These are phyloP conservation scores for Actinernus sp. DNA, from an alignment of 92 coral and sea anemone genomes.

Conservation along the genomic window DNA sequence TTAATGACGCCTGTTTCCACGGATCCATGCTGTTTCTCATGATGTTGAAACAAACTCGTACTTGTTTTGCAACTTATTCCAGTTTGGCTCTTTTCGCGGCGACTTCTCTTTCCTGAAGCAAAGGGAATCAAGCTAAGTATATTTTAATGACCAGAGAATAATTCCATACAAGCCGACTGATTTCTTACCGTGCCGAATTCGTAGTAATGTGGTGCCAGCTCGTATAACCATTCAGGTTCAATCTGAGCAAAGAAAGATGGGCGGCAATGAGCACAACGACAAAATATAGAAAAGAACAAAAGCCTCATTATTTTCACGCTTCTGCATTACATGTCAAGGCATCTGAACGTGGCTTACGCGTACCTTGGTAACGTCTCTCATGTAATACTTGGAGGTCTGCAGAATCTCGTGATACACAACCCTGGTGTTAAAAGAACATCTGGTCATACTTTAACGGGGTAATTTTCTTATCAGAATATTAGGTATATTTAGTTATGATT, in stretches of 20 bases:
- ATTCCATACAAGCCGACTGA: no score
- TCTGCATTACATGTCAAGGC: not conserved
- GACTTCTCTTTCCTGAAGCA: slow-evolving; percentile 79
- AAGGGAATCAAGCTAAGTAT: not conserved
- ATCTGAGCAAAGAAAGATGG: no score
- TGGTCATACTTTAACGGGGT: no score
- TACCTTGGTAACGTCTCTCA: slow-evolving; percentile 94
- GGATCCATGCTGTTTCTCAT: no score
- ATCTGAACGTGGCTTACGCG: not conserved
- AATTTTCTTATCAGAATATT: no score
- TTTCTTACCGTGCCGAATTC: slow-evolving; percentile 96
- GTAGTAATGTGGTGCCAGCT: slow-evolving; percentile 96
- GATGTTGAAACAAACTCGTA: no score
- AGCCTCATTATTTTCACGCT: no score
- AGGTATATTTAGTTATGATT: no score
- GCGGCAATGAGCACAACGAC: no score
- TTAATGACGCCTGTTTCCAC: no score
- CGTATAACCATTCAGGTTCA: slow-evolving; percentile 96
- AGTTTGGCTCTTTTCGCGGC: slow-evolving; percentile 90
- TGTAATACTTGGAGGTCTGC: slow-evolving; percentile 96
- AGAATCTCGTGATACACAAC: slow-evolving; percentile 95
- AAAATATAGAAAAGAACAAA: no score
- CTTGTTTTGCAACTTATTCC: slow-evolving; percentile 9
- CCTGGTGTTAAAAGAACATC: slow-evolving; percentile 52
- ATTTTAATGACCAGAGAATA: no score